A percentile compares a stretch with the other conserved stretches of the same genome.
Conservation (phyloP, 2,113 vertebrate species). For the Actenoides lindsayi region DNA sequence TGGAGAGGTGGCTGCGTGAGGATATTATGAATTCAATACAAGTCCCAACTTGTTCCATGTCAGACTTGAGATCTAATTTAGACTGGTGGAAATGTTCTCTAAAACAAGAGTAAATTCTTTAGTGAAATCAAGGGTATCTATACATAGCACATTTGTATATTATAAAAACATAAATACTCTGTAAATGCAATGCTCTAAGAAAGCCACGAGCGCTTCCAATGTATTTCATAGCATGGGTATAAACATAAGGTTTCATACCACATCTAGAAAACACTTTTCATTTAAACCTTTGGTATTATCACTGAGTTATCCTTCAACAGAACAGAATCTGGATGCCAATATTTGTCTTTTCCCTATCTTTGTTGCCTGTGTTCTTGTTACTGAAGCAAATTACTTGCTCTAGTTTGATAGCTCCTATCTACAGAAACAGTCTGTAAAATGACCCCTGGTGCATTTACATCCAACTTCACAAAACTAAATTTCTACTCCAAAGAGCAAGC, state of each 20-base stretch:
- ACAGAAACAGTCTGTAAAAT: background rate
- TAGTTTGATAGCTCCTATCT: slow-evolving; percentile 50
- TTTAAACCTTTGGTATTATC: background rate
- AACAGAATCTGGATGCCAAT: background rate
- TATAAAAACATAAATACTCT: background rate
- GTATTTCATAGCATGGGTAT: background rate
- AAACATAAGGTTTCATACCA: background rate
- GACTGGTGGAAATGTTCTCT: background rate
- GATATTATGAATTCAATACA: background rate
- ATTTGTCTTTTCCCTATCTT: background rate
- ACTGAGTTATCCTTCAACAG: background rate
- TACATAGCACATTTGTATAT: background rate
- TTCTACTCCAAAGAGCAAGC: background rate
- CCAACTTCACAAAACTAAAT: background rate
- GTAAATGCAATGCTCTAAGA: background rate
- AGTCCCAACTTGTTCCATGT: background rate
- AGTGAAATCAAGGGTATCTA: background rate
- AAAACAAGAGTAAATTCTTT: background rate
- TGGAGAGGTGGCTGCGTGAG: too few species aligned
- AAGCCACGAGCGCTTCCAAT: background rate
- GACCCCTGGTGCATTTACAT: slow-evolving; percentile 19
- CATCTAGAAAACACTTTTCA: background rate
- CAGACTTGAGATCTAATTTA: background rate
- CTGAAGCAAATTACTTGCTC: slow-evolving; percentile 37
- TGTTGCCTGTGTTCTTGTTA: slow-evolving; percentile 3